phyloP scores from a whole-genome alignment of 2,888 invertebrate species.

The Chydorus sphaericus region DNA sequence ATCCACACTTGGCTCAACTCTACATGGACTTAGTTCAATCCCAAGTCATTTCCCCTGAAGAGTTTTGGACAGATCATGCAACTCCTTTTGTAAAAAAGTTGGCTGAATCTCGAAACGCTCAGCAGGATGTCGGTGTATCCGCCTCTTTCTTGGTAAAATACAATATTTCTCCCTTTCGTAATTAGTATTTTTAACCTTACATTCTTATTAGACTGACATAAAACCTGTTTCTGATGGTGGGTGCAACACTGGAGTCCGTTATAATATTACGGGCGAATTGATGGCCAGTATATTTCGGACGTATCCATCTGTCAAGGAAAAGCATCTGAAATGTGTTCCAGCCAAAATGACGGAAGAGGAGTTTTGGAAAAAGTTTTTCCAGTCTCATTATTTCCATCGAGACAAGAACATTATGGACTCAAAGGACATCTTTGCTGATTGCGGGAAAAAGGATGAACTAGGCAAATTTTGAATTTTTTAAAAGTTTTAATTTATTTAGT shows the following conservation, averaged over 20 bases:
- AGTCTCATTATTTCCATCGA: conserved; percentile 96
- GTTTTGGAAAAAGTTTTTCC: conserved; percentile 99
- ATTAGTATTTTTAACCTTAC: background rate
- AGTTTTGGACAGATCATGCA: conserved; percentile 92
- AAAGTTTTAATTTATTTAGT: background rate
- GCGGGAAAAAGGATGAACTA: conserved; percentile 89
- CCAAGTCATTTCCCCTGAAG: conserved; percentile 87
- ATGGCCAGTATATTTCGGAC: conserved; percentile 98
- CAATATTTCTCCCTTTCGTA: no score
- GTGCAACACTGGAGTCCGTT: conserved; percentile 77
- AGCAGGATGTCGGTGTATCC: conserved; percentile 71
- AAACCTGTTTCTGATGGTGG: conserved; percentile 90
- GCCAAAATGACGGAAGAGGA: conserved; percentile 86
- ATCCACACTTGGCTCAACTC: conserved; percentile 78
- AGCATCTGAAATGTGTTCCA: conserved; percentile 92
- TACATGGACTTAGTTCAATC: conserved; percentile 95
- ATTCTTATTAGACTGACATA: conserved; percentile 70
- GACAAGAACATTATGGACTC: conserved; percentile 75
- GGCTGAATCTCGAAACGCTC: conserved; percentile 39
- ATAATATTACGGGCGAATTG: conserved; percentile 91
- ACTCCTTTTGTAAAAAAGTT: conserved; percentile 31
- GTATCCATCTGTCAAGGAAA: conserved; percentile 94
- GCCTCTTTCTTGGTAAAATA: conserved; percentile 45
- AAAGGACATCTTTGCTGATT: conserved; percentile 94
- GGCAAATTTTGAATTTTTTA: conserved; percentile 24